Conservation (phyloP, 2,888 invertebrate species). For the Schrankia costaestrigalis region DNA sequence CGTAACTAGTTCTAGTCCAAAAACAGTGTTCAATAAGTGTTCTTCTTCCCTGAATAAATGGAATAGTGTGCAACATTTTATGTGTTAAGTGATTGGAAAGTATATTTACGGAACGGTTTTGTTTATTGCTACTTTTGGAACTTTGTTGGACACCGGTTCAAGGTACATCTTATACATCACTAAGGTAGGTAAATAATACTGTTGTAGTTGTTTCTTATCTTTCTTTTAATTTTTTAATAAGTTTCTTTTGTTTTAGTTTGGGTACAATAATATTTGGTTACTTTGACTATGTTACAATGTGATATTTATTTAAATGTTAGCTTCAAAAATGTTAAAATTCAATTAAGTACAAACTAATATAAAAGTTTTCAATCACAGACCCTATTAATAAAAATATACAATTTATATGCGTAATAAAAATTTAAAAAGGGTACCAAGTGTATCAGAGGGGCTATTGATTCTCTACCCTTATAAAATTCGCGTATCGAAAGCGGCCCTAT, state of each 20-base stretch:
- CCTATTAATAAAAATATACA: conserved; percentile 36
- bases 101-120: conserved; percentile 16
- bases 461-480: conserved; percentile 73
- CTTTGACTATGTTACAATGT: no score
- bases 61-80: no score
- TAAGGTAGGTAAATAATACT: conserved; percentile 25
- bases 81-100: conserved; percentile 36
- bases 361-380: conserved; percentile 38
- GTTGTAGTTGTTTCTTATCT: conserved; percentile 26
- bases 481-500: conserved; percentile 62
- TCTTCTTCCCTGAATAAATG: conserved; percentile 9
- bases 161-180: conserved; percentile 37
- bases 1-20: conserved; percentile 18
- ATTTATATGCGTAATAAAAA: conserved; percentile 43
- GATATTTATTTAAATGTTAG: no score
- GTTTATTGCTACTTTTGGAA: conserved; percentile 23
- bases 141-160: conserved; percentile 33
- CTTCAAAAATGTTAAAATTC: no score
- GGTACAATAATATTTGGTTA: no score
- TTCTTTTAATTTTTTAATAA: no score
- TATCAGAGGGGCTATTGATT: conserved; percentile 63
- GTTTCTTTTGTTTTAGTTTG: no score
- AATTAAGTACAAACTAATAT: no score
- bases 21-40: conserved; percentile 39
- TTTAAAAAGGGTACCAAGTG: conserved; percentile 51